A percentile compares a stretch with the other conserved stretches of the same genome.
phyloP scores from a whole-genome alignment of 2,113 vertebrate genomes.

The Ranitomeya variabilis region DNA sequence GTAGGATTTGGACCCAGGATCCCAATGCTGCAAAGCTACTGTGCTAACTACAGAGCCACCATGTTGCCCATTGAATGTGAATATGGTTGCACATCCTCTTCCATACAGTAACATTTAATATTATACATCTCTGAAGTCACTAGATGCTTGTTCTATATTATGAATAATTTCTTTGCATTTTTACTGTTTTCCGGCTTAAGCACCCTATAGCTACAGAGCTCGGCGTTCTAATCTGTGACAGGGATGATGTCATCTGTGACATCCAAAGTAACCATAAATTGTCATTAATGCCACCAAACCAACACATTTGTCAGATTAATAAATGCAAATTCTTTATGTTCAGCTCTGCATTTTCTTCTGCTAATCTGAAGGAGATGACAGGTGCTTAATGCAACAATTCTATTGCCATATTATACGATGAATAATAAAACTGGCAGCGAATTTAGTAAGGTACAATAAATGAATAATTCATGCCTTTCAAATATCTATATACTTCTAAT shows the following conservation, averaged over 20 bases:
- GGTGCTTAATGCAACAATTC: slow-evolving; percentile 69
- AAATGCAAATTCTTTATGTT: slow-evolving; percentile 56
- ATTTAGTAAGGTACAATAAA: slow-evolving; percentile 76
- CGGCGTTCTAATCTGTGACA: slow-evolving; percentile 30
- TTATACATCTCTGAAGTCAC: neutral
- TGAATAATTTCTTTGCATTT: neutral
- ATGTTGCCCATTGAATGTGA: neutral
- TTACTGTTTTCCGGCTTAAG: neutral
- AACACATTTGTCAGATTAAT: slow-evolving; percentile 58
- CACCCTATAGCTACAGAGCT: neutral
- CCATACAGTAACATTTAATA: neutral
- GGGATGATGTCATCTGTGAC: slow-evolving; percentile 50
- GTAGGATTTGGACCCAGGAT: too few species aligned
- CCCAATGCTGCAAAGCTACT: too few species aligned
- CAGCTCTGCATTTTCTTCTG: slow-evolving; percentile 41
- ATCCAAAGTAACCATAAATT: slow-evolving; percentile 47
- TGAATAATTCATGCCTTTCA: slow-evolving; percentile 78
- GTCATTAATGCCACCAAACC: slow-evolving; percentile 51
- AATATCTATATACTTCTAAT: slow-evolving; percentile 79
- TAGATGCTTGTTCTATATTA: neutral
- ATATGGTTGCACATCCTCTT: neutral
- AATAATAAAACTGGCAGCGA: slow-evolving; percentile 79
- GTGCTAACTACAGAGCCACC: too few species aligned
- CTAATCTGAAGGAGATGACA: slow-evolving; percentile 52
- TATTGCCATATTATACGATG: slow-evolving; percentile 75